Conservation (phyloP, 1,140 invertebrate species). For the Cylas formicarius region DNA sequence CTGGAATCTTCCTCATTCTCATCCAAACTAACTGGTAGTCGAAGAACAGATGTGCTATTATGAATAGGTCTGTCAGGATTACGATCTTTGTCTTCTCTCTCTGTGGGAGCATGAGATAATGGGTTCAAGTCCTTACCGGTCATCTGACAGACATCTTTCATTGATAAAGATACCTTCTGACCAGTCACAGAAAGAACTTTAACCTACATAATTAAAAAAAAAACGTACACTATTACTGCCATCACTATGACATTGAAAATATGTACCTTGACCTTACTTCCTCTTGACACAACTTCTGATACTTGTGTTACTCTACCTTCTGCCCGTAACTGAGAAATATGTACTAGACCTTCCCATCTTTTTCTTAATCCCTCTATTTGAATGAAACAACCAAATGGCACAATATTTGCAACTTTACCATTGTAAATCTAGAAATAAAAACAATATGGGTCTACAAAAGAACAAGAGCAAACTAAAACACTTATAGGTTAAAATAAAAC, state of each 20-base stretch:
- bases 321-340: constrained; percentile 90
- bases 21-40: constrained; percentile 52
- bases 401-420: constrained; percentile 92
- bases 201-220: constrained; percentile 39
- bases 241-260: constrained; percentile 3
- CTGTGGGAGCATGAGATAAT: constrained; percentile 51
- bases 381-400: constrained; percentile 97
- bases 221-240: neutral
- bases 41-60: constrained; percentile 53
- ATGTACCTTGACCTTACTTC: constrained; percentile 81
- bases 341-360: constrained; percentile 92
- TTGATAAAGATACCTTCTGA: constrained; percentile 92
- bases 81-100: constrained; percentile 62
- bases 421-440: constrained; percentile 68
- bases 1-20: constrained; percentile 73
- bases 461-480: neutral
- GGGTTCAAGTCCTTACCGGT: constrained; percentile 94
- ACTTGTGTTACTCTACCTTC: constrained; percentile 94
- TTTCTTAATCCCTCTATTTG: constrained; percentile 84
- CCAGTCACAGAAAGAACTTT: constrained; percentile 87
- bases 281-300: constrained; percentile 85
- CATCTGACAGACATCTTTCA: constrained; percentile 97
- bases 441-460: constrained; percentile 1
- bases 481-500: constrained; percentile 5
- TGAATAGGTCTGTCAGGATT: constrained; percentile 77